These are phyloP conservation scores for Sinella curviseta DNA, from an alignment of 1,140 invertebrate species.

Conservation along the genomic window DNA sequence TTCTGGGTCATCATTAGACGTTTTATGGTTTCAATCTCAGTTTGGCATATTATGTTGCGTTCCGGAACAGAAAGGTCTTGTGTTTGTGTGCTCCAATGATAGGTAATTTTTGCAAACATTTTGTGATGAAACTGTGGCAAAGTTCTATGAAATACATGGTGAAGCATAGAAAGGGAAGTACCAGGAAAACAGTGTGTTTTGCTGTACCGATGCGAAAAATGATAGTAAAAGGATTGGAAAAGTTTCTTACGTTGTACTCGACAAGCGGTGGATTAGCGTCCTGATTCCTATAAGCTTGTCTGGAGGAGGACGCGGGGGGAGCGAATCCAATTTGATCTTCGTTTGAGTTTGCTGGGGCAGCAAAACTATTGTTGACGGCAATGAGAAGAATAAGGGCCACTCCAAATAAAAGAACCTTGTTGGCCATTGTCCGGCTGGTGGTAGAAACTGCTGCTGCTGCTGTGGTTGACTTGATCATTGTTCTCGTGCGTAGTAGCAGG, in stretches of 20 bases:
- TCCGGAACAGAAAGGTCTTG: too few relatives aligned
- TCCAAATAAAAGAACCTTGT: neutral
- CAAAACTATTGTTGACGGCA: conserved; percentile 10
- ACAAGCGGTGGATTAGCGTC: neutral
- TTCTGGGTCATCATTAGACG: too few relatives aligned
- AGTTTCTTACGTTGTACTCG: neutral
- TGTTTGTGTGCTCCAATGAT: too few relatives aligned
- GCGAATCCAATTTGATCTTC: conserved; percentile 25
- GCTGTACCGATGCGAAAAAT: neutral
- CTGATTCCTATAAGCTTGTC: neutral
- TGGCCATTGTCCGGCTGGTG: neutral
- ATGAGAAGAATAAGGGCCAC: conserved; percentile 5
- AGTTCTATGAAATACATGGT: too few relatives aligned
- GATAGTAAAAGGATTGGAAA: neutral
- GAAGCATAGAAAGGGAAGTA: too few relatives aligned
- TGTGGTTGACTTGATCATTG: neutral
- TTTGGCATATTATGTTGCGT: too few relatives aligned
- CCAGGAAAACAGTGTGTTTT: too few relatives aligned
- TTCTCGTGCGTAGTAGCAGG: neutral
- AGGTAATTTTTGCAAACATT: too few relatives aligned
- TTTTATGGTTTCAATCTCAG: too few relatives aligned
- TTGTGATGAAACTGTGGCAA: too few relatives aligned
- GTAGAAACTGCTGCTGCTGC: neutral
- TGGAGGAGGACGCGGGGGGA: neutral
- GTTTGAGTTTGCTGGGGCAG: conserved; percentile 15